Evolutionary conservation across 2,113 vertebrate species (phyloP), one percentile per base, ranked within the genome.

Genomic region (Corythornis madagascariensis): DNA sequence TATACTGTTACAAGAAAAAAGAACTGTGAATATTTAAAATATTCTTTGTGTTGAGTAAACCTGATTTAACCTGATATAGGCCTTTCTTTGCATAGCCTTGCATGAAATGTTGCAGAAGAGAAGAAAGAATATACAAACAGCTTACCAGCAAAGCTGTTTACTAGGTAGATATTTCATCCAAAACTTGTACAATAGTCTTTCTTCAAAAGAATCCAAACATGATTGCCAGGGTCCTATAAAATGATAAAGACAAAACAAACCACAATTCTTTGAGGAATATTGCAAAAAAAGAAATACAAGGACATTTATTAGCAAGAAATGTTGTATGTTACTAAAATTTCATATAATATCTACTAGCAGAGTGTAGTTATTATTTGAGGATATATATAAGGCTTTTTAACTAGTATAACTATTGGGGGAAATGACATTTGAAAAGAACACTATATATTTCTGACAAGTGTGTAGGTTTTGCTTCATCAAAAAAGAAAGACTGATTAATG

Each of bases 121-220:
- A 59, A 73, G 31, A 78, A 85, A 85, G 18, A 72, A 33, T 35
- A 43, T 35, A n/a, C 14, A 42, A 85, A 20, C 0, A 3, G 18
- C 96, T 96, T 93, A 97, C 96, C 95, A 83, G 61, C 9, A 71
- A 48, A 40, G 16, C 59, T 71, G 25, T 69, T 83, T 48, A 5
- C 13, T 64, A 25, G 65, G 59, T 19, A 77, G 42, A 60, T 66
- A 78, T 59, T 91, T 75, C 48, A 75, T 84, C 40, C 77, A 79
- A 45, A 40, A 40, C 5, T 85, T 90, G n/a, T 63, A 31, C 0
- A 3, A 66, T 6, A 38, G 6, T 38, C 29, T 83, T 5, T 56
- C 35, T 93, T 33, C 67, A 65, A 79, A 18, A 56, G 47, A 65
- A 86, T 93, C 65, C 78, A 90, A 91, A 73, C 15, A 71, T 31